These are phyloP conservation scores for Cosmopolites sordidus DNA, from an alignment of 2,888 invertebrate genomes.

Conservation along the genomic window DNA sequence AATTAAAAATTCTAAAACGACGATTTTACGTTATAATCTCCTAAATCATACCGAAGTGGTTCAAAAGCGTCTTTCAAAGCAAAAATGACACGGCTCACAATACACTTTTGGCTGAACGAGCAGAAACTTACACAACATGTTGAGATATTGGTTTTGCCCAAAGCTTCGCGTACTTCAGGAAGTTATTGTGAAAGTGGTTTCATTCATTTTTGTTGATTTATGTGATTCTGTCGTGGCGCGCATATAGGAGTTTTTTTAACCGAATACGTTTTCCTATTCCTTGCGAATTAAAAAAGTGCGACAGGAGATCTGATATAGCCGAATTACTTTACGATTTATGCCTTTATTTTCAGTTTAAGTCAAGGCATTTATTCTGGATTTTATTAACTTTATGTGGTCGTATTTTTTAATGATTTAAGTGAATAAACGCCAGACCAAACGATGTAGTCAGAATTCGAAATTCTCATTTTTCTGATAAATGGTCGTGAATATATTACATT, in stretches of 20 bases:
- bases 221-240: constrained; percentile 21
- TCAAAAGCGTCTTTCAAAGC: neutral
- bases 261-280: constrained; percentile 34
- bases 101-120: neutral
- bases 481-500: constrained; percentile 4
- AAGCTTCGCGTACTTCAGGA: too few species aligned
- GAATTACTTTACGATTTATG: constrained; percentile 40
- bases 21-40: neutral
- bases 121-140: neutral
- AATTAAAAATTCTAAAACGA: neutral
- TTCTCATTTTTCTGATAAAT: constrained; percentile 15
- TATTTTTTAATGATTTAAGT: constrained; percentile 21
- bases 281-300: constrained; percentile 19
- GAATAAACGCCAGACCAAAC: constrained; percentile 7
- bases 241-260: constrained; percentile 29
- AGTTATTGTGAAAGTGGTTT: too few species aligned
- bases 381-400: constrained; percentile 27
- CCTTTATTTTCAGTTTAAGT: constrained; percentile 37
- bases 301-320: constrained; percentile 32
- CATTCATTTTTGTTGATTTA: constrained; percentile 26
- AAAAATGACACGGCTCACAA: neutral
- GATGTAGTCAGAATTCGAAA: constrained; percentile 3
- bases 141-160: too few species aligned
- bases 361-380: constrained; percentile 30
- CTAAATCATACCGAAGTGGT: neutral